Conservation (phyloP, 1,140 invertebrate species). For the Aphidius ervi region DNA sequence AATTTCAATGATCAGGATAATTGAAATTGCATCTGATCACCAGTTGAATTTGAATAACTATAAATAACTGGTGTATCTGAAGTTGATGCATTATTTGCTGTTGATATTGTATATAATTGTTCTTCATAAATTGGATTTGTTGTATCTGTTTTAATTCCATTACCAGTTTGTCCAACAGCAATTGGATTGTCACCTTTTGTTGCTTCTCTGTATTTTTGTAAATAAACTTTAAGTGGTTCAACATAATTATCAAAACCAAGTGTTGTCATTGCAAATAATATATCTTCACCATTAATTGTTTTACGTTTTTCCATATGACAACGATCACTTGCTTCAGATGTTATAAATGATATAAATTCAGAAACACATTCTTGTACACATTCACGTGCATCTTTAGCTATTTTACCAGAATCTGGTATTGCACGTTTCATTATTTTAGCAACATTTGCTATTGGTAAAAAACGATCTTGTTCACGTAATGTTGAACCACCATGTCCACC, state of each 20-base stretch:
- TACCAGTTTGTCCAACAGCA: conserved; percentile 26
- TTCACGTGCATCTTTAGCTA: conserved; percentile 98
- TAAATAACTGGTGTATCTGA: conserved; percentile 52
- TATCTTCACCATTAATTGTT: conserved; percentile 98
- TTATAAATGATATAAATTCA: conserved; percentile 99
- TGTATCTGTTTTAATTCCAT: conserved; percentile 41
- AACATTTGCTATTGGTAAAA: conserved; percentile 97
- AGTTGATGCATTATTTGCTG: conserved; percentile 38
- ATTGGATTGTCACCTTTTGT: conserved; percentile 50
- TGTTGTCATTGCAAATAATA: conserved; percentile 93
- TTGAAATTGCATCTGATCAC: conserved; percentile 52
- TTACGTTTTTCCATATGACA: conserved; percentile 98
- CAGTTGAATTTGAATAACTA: conserved; percentile 45
- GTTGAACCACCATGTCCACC: conserved; percentile 50
- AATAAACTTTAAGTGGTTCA: conserved; percentile 91
- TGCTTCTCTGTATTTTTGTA: conserved; percentile 94
- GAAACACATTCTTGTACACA: conserved; percentile 99
- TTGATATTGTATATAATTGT: conserved; percentile 48
- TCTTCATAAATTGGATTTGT: conserved; percentile 45
- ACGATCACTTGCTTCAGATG: conserved; percentile 94
- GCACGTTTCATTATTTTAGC: conserved; percentile 99
- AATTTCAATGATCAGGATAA: conserved; percentile 39
- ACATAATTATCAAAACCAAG: conserved; percentile 99
- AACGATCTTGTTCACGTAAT: conserved; percentile 87
- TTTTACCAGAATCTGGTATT: conserved; percentile 94